These are phyloP conservation scores for Cantharis nigra DNA, from an alignment of 2,888 invertebrate species.

Conservation along the genomic window DNA sequence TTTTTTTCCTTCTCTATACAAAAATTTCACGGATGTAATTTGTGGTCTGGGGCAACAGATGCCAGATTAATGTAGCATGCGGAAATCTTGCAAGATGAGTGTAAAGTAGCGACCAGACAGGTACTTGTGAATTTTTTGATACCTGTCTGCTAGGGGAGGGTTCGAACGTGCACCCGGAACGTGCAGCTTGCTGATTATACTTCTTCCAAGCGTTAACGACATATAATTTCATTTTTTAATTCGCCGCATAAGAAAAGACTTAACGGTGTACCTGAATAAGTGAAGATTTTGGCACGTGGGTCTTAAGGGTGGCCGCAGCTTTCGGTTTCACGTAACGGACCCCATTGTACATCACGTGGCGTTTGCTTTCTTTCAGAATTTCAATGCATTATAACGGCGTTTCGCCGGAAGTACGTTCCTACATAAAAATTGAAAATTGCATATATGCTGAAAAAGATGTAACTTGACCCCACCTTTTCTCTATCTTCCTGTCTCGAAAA, in stretches of 20 bases:
- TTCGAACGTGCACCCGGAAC: slow-evolving; percentile 16
- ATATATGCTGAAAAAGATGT: not conserved
- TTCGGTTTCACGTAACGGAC: slow-evolving; percentile 23
- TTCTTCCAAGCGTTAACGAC: not conserved
- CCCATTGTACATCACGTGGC: slow-evolving; percentile 12
- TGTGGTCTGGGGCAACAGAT: not conserved
- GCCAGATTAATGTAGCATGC: not conserved
- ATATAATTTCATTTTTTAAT: slow-evolving; percentile 14
- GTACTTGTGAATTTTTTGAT: not conserved
- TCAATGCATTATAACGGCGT: slow-evolving; percentile 19
- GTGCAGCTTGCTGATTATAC: slow-evolving; percentile 26
- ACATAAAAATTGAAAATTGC: not conserved
- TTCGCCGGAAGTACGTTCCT: slow-evolving; percentile 19
- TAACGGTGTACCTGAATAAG: slow-evolving; percentile 15
- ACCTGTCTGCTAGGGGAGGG: slow-evolving; percentile 9
- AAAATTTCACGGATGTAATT: slow-evolving; percentile 4
- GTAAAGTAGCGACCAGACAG: slow-evolving; percentile 6
- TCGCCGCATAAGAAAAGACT: not conserved
- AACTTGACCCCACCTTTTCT: not conserved
- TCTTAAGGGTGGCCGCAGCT: slow-evolving; percentile 11
- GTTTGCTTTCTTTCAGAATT: slow-evolving; percentile 18
- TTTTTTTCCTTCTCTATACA: not conserved
- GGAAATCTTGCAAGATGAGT: slow-evolving; percentile 8
- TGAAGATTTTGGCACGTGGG: slow-evolving; percentile 20
- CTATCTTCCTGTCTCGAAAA: not conserved